Percentiles rank a stretch among this genome's conserved stretches.
phyloP scores from a whole-genome alignment of 2,888 invertebrate species.

The Alloscopus bannaensis region DNA sequence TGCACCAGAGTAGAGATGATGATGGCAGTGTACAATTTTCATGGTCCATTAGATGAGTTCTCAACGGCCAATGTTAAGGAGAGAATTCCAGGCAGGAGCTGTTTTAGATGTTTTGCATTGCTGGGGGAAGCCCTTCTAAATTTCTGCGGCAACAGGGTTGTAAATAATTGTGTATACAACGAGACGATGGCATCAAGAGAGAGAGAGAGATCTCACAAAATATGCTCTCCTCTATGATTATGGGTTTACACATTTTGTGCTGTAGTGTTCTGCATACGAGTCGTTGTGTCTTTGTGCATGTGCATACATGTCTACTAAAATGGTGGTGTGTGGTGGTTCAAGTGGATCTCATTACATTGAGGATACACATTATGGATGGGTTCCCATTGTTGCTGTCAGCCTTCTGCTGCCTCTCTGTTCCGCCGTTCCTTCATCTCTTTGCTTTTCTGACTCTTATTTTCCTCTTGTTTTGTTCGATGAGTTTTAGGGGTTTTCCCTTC shows the following conservation, averaged over 20 bases:
- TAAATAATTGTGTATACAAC: conserved; percentile 56
- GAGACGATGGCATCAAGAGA: no score
- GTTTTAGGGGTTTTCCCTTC: conserved; percentile 31
- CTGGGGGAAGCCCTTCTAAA: conserved; percentile 72
- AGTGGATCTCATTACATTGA: conserved; percentile 60
- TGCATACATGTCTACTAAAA: conserved; percentile 43
- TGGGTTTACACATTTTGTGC: conserved; percentile 27
- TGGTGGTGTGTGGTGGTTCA: conserved; percentile 55
- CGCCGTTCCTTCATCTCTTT: conserved; percentile 18
- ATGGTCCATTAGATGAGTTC: conserved; percentile 61
- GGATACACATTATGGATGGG: conserved; percentile 59
- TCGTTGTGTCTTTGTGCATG: conserved; percentile 9
- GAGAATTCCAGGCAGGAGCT: conserved; percentile 68
- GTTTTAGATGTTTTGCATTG: conserved; percentile 72
- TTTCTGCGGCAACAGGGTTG: conserved; percentile 65
- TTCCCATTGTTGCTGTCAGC: conserved; percentile 59
- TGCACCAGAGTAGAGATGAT: not conserved
- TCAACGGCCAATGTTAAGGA: conserved; percentile 46
- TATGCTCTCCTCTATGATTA: conserved; percentile 44
- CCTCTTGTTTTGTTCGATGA: conserved; percentile 13
- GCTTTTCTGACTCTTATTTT: conserved; percentile 17
- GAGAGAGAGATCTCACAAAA: conserved; percentile 25
- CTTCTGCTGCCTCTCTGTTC: conserved; percentile 45
- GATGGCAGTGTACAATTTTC: conserved; percentile 59
- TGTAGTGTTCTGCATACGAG: conserved; percentile 1